These are phyloP conservation scores for Austrofundulus limnaeus DNA, from an alignment of 2,113 vertebrate genomes.

Conservation along the genomic window DNA sequence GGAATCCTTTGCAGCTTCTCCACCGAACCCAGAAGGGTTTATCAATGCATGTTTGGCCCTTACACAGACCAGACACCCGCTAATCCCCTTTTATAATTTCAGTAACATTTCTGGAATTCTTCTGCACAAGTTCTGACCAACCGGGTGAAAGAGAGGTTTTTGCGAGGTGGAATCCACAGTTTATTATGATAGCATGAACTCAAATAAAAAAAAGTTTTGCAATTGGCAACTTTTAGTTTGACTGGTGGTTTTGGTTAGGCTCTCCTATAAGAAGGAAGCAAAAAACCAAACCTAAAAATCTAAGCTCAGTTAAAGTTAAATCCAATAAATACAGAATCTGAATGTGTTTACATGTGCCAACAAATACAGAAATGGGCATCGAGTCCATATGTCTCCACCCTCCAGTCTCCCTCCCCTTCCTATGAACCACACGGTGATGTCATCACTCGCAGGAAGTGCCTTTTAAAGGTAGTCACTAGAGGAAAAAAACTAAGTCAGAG, in stretches of 20 bases:
- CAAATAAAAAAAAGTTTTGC: not conserved
- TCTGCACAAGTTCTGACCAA: constrained; percentile 54
- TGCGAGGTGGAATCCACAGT: constrained; percentile 5
- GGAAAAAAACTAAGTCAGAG: constrained; percentile 48
- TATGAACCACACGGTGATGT: constrained; percentile 55
- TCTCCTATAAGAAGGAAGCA: too few species aligned
- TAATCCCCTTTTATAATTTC: constrained; percentile 78
- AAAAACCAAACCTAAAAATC: not conserved
- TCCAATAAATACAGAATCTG: not conserved
- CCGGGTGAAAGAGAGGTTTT: constrained; percentile 3
- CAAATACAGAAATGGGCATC: constrained; percentile 32
- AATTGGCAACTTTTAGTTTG: not conserved
- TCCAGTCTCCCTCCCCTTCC: constrained; percentile 14
- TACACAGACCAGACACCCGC: constrained; percentile 46
- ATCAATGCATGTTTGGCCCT: constrained; percentile 65
- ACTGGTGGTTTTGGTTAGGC: not conserved
- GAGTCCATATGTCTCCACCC: constrained; percentile 26
- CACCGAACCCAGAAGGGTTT: constrained; percentile 57
- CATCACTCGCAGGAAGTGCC: constrained; percentile 76
- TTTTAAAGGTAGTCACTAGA: constrained; percentile 73
- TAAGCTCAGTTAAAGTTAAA: not conserved
- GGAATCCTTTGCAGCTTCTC: constrained; percentile 64
- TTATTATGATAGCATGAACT: not conserved
- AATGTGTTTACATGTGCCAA: constrained; percentile 30
- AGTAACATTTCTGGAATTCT: constrained; percentile 74